phyloP scores from a whole-genome alignment of 2,113 vertebrate species.

The Varanus komodoensis region DNA sequence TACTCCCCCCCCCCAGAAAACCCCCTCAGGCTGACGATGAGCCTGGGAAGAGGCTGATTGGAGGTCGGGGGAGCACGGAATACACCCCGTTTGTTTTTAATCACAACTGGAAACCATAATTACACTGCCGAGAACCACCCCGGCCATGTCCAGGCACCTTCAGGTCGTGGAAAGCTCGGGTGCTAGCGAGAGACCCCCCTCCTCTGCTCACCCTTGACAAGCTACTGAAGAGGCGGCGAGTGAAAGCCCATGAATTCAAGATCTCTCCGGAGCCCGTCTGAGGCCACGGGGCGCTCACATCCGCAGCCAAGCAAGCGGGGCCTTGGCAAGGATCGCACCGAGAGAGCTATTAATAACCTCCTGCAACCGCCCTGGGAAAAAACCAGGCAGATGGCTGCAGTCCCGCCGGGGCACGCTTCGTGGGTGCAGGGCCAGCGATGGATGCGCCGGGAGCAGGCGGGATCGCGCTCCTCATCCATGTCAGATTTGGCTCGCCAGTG shows the following conservation, averaged over 20 bases:
- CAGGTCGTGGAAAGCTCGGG: background rate
- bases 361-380: background rate
- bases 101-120: background rate
- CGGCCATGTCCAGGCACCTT: background rate
- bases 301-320: background rate
- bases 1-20: too few relatives aligned
- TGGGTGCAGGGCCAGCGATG: background rate
- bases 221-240: too few relatives aligned
- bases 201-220: background rate
- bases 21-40: too few relatives aligned
- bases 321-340: fast-evolving
- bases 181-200: background rate
- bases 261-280: background rate
- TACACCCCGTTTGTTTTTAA: too few relatives aligned
- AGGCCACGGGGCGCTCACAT: background rate
- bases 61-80: too few relatives aligned
- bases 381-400: background rate
- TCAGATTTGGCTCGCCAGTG: too few relatives aligned
- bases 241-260: too few relatives aligned
- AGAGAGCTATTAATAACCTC: background rate
- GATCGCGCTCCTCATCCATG: background rate
- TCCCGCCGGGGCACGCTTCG: too few relatives aligned
- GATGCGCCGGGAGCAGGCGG: background rate
- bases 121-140: background rate
- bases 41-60: too few relatives aligned